A percentile compares a stretch with the other conserved stretches of the same genome.
phyloP scores from a whole-genome alignment of 2,113 vertebrate genomes.

The Opisthocomus hoazin region DNA sequence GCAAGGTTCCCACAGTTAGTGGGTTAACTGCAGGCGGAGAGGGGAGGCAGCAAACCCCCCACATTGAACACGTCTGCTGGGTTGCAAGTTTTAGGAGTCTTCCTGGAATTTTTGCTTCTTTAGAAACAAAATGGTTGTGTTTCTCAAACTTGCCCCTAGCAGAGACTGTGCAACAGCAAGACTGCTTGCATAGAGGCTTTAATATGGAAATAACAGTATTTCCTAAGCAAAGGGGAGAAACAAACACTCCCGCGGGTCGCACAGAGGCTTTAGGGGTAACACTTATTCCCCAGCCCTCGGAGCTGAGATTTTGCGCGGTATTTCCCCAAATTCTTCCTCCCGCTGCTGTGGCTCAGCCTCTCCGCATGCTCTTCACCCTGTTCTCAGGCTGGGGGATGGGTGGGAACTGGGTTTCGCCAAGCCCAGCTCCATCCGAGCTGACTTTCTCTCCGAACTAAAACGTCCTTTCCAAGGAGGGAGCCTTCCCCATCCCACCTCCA shows the following conservation, averaged over 20 bases:
- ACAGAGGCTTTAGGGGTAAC: neutral
- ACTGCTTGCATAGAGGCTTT: rapidly evolving
- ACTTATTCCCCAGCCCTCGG: neutral
- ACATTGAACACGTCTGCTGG: rapidly evolving
- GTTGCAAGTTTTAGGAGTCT: neutral
- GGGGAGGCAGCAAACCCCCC: neutral
- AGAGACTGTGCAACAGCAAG: neutral
- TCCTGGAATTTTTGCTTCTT: neutral
- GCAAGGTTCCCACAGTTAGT: neutral
- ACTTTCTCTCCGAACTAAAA: neutral
- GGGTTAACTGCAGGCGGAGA: neutral
- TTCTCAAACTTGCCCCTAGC: neutral
- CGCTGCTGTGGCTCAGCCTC: neutral
- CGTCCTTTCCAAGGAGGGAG: neutral
- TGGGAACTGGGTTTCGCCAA: slow-evolving; percentile 43
- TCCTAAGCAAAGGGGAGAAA: neutral
- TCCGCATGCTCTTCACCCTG: neutral
- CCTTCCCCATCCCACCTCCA: neutral
- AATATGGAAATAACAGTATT: neutral
- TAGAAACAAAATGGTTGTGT: neutral
- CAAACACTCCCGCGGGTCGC: neutral
- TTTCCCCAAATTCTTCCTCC: neutral
- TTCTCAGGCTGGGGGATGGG: slow-evolving; percentile 46
- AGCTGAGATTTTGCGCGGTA: rapidly evolving
- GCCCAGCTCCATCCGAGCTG: slow-evolving; percentile 22